Evolutionary conservation across 2,797 vertebrate species (phyloP), one percentile per base, ranked within the genome.

Genomic region (Sebastes matsubarae): DNA sequence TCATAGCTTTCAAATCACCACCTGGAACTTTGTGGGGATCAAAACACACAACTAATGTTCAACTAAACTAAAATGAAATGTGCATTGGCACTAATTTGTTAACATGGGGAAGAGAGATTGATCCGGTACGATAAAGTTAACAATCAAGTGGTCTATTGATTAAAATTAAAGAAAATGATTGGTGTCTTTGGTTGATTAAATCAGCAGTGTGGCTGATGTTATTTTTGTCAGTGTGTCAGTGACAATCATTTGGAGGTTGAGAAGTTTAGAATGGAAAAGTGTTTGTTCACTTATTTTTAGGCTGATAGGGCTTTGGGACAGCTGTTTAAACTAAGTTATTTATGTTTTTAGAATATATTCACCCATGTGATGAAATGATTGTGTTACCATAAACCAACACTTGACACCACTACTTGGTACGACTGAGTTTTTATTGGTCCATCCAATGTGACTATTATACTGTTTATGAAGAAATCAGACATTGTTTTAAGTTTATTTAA

Each of bases 141-240:
- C 71, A 83, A 86, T 84, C 67, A 83, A 78, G 42, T 29, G 55
- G 77, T 85, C 67, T 42, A 38, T 63, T 66, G 18, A 72, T 75
- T 16, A 4, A 73, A 63, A 80, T 6, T 2, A 60, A 74, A 80
- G 2, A 80, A 46, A 16, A 1, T 70, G 0, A 27, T 27, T 68
- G 72, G n/a, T 36, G 18, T 88, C 89, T 92, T 91, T 90, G 88
- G 89, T 87, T 80, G 66, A 84, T 81, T 52, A 60, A 66, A 73
- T 74, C 59, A 81, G 78, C 78, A 57, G 36, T 61, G 29, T 36
- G 30, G 32, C 50, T 30, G 34, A 85, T 54, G 14, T 18, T 59
- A 3, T 18, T 68, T 77, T 52, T 73, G 20, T 46, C 5, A 58
- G 9, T 12, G 42, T 64, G 36, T 54, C 54, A 25, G 11, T 38